A percentile compares a stretch with the other conserved stretches of the same genome.
phyloP scores from a whole-genome alignment of 2,888 invertebrate species.

The Syrphus vitripennis region DNA sequence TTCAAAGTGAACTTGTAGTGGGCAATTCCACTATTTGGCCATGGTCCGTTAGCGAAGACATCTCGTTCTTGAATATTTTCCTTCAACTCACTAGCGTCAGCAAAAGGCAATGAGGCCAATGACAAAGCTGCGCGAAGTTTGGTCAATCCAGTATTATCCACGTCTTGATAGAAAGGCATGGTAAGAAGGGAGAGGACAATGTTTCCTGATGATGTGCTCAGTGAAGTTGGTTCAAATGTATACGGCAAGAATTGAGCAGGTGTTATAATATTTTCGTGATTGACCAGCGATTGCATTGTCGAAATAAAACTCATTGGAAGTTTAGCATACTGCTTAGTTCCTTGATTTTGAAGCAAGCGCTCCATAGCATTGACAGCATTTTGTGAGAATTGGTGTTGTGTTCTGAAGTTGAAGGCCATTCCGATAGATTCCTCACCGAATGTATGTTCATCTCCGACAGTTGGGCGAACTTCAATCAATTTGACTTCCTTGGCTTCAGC shows the following conservation, averaged over 20 bases:
- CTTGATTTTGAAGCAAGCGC: conserved; percentile 51
- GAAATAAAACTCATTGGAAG: conserved; percentile 44
- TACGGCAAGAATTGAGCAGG: conserved; percentile 28
- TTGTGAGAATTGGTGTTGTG: conserved; percentile 81
- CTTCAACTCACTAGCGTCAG: conserved; percentile 49
- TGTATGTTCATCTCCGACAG: conserved; percentile 77
- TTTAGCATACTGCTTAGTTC: conserved; percentile 42
- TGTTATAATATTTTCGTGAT: conserved; percentile 25
- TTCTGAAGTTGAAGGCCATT: conserved; percentile 82
- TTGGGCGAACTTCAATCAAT: conserved; percentile 80
- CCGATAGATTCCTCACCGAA: conserved; percentile 83
- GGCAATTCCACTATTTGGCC: conserved; percentile 55
- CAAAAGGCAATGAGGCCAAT: conserved; percentile 44
- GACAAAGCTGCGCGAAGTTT: conserved; percentile 60
- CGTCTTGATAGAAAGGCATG: conserved; percentile 58
- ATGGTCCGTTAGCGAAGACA: conserved; percentile 27
- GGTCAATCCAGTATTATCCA: conserved; percentile 38
- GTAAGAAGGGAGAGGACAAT: conserved; percentile 47
- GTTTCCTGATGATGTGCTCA: conserved; percentile 1
- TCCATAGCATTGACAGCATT: conserved; percentile 77
- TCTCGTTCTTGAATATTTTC: conserved; percentile 35
- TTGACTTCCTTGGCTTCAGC: conserved; percentile 81
- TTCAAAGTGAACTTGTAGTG: conserved; percentile 58
- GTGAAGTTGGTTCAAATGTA: background rate
- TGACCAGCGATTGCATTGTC: conserved; percentile 56